Percentiles rank a stretch among this genome's conserved stretches.
These are phyloP conservation scores for Heterodera schachtii DNA, from an alignment of 1,140 invertebrate genomes.

Conservation along the genomic window DNA sequence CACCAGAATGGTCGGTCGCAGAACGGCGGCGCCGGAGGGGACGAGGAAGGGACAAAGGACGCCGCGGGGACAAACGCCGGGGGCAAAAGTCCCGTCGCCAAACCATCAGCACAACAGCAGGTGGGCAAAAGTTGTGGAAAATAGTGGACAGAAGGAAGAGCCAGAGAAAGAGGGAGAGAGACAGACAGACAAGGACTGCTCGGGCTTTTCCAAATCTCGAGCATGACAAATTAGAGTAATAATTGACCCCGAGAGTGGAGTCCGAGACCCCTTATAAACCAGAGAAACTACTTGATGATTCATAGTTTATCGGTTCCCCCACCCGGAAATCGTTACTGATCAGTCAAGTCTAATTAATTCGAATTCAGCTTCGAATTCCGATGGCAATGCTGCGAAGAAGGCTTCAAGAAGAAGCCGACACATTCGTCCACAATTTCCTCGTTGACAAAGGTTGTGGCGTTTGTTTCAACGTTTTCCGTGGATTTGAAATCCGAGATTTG, in stretches of 20 bases:
- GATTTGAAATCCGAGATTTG: no score
- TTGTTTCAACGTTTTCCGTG: no score
- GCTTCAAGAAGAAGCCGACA: neutral
- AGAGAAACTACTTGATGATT: no score
- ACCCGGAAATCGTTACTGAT: no score
- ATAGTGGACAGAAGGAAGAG: no score
- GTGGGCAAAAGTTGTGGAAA: neutral
- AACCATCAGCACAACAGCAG: constrained; percentile 11
- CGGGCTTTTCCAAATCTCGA: no score
- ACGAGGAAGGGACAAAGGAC: neutral
- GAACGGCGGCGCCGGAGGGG: constrained; percentile 22
- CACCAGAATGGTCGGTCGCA: constrained; percentile 27
- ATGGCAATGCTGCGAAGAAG: neutral
- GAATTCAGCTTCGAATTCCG: neutral
- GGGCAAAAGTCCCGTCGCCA: neutral
- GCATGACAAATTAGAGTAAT: no score
- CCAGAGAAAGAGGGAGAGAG: no score
- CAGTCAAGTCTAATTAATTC: neutral
- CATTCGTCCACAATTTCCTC: neutral
- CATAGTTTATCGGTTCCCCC: no score
- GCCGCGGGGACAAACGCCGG: neutral
- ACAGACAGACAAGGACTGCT: no score
- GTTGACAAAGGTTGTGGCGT: neutral
- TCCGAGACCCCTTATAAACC: no score
- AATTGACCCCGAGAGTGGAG: no score